Evolutionary conservation across 1,140 invertebrate genomes (phyloP).

Genomic region (Ceratina australensis): DNA sequence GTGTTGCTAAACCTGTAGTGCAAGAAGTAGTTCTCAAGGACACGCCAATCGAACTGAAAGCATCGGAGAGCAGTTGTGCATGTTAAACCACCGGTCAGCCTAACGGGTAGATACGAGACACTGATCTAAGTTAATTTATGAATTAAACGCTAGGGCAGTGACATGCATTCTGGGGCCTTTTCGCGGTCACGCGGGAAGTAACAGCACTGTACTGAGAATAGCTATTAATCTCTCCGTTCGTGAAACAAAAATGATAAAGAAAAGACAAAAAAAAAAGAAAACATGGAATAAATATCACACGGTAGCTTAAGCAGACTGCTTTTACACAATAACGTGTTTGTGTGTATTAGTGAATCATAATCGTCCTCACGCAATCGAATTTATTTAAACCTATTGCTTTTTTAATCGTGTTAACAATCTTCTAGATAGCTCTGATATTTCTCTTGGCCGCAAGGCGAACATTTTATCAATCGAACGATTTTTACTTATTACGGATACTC

Average conservation of each 20-base stretch:
- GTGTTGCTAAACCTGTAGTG: slow-evolving; percentile 85
- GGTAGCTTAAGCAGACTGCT: slow-evolving; percentile 65
- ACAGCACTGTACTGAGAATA: slow-evolving; percentile 46
- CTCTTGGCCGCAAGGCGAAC: slow-evolving; percentile 6
- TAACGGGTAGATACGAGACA: slow-evolving; percentile 71
- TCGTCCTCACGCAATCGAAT: slow-evolving; percentile 29
- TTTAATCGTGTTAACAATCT: slow-evolving; percentile 2
- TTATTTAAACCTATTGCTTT: slow-evolving; percentile 38
- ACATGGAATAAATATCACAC: slow-evolving; percentile 43
- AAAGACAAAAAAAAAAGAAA: too few relatives aligned
- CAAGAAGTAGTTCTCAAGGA: slow-evolving; percentile 99
- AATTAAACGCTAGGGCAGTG: slow-evolving; percentile 62
- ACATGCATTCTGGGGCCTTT: slow-evolving; percentile 51
- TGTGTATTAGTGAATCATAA: slow-evolving; percentile 35
- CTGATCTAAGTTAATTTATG: slow-evolving; percentile 69
- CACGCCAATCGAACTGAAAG: slow-evolving; percentile 94
- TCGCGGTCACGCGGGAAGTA: slow-evolving; percentile 35
- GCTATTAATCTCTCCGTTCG: slow-evolving; percentile 31
- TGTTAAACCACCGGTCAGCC: slow-evolving; percentile 84
- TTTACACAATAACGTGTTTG: slow-evolving; percentile 66
- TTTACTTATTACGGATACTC: slow-evolving; percentile 21
- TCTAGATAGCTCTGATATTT: slow-evolving; percentile 19
- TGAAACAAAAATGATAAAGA: slow-evolving; percentile 6
- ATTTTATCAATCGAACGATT: slow-evolving; percentile 5
- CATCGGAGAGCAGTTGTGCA: slow-evolving; percentile 94